Percentiles rank a stretch among this genome's conserved stretches.
Evolutionary conservation across 2,888 invertebrate species (phyloP).

Genomic region (Andrena praecox): DNA sequence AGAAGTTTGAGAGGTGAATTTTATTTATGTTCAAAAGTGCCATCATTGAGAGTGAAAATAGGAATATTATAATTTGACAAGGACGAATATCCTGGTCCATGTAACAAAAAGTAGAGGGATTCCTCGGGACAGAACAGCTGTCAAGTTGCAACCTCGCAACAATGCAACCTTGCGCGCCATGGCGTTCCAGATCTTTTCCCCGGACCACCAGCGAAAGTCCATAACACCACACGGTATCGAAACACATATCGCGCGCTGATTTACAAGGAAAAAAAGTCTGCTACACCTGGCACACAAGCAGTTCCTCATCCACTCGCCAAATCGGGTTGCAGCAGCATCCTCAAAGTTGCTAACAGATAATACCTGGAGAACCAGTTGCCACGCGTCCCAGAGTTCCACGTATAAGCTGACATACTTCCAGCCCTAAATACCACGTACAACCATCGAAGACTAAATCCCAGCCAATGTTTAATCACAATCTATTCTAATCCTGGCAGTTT

Average conservation of each 20-base stretch:
- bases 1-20: too few species aligned
- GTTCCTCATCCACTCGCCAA: background rate
- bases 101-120: too few species aligned
- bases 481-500: too few species aligned
- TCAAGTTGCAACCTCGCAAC: too few species aligned
- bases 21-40: too few species aligned
- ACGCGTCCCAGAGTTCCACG: background rate
- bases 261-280: slow-evolving; percentile 1
- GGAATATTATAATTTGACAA: too few species aligned
- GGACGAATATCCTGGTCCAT: too few species aligned
- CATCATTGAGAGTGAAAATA: too few species aligned
- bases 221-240: background rate
- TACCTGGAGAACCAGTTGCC: slow-evolving; percentile 4
- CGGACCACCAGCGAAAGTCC: background rate
- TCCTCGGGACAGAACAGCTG: too few species aligned
- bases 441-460: background rate
- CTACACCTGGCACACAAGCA: background rate
- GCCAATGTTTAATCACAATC: too few species aligned
- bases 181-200: too few species aligned
- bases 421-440: background rate
- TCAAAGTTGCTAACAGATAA: background rate
- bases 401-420: background rate
- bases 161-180: too few species aligned
- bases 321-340: background rate
- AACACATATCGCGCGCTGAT: background rate